Evolutionary conservation across 2,113 vertebrate genomes (phyloP).

Genomic region (Noturus placidus): DNA sequence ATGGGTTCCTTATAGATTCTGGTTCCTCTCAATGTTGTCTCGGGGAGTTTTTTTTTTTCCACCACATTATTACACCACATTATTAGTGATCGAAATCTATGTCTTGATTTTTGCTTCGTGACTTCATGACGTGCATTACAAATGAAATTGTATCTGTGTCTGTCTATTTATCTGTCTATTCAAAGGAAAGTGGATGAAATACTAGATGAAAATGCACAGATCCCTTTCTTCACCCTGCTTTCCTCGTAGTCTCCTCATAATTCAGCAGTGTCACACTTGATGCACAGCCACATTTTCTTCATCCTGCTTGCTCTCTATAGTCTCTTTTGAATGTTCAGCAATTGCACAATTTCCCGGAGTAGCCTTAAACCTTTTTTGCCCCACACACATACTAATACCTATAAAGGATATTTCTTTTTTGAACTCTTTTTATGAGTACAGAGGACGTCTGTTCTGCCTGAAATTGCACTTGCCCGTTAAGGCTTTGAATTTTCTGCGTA

Average conservation of each 20-base stretch:
- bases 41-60: no score
- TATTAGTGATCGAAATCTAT: no score
- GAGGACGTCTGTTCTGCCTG: constrained; percentile 55
- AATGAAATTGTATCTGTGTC: no score
- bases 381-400: background rate
- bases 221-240: background rate
- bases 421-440: constrained; percentile 26
- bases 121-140: no score
- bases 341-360: background rate
- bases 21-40: background rate
- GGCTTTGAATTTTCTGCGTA: background rate
- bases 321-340: background rate
- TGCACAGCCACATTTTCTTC: constrained; percentile 4
- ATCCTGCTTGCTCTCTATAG: background rate
- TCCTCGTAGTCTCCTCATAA: background rate
- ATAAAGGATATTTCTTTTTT: background rate
- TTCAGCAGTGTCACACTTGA: constrained; percentile 6
- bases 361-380: constrained; percentile 1
- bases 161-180: background rate
- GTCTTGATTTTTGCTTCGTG: no score
- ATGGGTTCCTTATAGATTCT: background rate
- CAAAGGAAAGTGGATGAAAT: background rate
- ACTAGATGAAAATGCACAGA: background rate
- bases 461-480: constrained; percentile 43
- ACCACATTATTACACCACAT: no score